A percentile compares a stretch with the other conserved stretches of the same genome.
These are phyloP conservation scores for Rhinella marina DNA, from an alignment of 2,797 vertebrate genomes.

Conservation along the genomic window DNA sequence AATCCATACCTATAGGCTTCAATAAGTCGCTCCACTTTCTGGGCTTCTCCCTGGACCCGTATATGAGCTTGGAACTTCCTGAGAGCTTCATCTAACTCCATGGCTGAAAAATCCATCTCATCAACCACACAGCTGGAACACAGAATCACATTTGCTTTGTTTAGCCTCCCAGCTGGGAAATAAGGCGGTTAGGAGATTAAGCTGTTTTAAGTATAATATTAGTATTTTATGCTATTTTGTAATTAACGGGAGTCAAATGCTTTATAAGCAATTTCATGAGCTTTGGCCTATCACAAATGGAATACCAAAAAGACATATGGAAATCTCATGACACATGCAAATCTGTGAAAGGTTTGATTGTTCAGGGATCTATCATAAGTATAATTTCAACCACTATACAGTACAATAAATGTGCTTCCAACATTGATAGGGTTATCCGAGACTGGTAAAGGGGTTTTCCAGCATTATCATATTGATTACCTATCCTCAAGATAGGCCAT, in stretches of 20 bases:
- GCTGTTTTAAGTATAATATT: neutral
- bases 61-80: slow-evolving; percentile 98
- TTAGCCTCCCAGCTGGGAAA: slow-evolving; percentile 27
- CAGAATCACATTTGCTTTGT: slow-evolving; percentile 24
- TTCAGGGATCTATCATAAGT: neutral
- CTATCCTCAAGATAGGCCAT: no score
- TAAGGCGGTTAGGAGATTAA: neutral
- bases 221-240: neutral
- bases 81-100: slow-evolving; percentile 96
- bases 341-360: no score
- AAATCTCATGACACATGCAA: neutral
- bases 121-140: slow-evolving; percentile 86
- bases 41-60: slow-evolving; percentile 95
- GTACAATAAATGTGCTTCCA: neutral
- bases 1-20: slow-evolving; percentile 90
- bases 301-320: neutral
- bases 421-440: neutral
- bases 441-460: no score
- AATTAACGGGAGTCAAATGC: neutral
- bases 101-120: slow-evolving; percentile 95
- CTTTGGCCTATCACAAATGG: no score
- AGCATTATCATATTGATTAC: no score
- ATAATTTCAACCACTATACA: neutral
- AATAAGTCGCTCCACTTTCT: slow-evolving; percentile 95
- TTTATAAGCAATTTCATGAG: neutral